phyloP scores from a whole-genome alignment of 2,888 invertebrate genomes.

The Leucania comma region DNA sequence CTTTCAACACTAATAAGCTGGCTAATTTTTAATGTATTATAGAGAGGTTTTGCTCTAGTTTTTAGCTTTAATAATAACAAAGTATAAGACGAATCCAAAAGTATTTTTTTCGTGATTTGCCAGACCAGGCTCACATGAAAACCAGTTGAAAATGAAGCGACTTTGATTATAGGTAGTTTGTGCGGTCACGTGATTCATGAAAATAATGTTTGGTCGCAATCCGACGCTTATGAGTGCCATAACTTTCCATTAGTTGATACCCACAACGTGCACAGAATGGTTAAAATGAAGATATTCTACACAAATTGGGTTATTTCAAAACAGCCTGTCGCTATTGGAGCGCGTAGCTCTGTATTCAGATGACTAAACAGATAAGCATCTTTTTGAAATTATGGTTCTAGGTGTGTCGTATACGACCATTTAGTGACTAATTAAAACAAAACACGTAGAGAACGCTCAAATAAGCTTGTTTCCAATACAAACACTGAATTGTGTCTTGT shows the following conservation, averaged over 20 bases:
- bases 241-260: conserved; percentile 26
- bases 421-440: not conserved
- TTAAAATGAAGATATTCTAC: conserved; percentile 11
- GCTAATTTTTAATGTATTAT: conserved; percentile 12
- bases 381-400: too few species aligned
- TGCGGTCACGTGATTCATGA: not conserved
- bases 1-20: conserved; percentile 22
- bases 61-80: not conserved
- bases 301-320: not conserved
- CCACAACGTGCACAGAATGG: conserved; percentile 30
- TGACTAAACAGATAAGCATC: too few species aligned
- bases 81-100: not conserved
- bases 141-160: not conserved
- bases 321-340: too few species aligned
- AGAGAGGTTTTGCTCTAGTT: not conserved
- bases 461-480: not conserved
- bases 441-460: not conserved
- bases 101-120: not conserved
- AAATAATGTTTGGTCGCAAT: conserved; percentile 9
- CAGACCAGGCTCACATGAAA: too few species aligned
- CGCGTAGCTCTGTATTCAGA: too few species aligned
- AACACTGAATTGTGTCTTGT: not conserved
- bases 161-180: not conserved
- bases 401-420: too few species aligned
- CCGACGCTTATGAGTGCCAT: conserved; percentile 5